phyloP scores from a whole-genome alignment of 2,888 invertebrate species.

The Uropetala carovei region DNA sequence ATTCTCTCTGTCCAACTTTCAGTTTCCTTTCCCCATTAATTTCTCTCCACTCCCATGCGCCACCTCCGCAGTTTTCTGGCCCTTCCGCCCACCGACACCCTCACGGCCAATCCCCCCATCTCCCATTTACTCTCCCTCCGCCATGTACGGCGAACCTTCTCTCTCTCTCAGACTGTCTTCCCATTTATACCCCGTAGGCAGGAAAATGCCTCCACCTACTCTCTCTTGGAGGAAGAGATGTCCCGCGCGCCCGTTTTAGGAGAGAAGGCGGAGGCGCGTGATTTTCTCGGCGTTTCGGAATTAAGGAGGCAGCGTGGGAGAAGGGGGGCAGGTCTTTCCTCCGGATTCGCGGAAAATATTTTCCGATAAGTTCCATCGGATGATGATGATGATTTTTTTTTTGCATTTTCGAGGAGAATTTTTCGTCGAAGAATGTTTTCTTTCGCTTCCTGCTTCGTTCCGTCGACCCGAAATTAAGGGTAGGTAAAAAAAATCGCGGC shows the following conservation, averaged over 20 bases:
- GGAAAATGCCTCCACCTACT: background rate
- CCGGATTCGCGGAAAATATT: background rate
- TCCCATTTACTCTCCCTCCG: background rate
- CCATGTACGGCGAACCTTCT: background rate
- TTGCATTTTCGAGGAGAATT: background rate
- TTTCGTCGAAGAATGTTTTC: background rate
- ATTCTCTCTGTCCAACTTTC: conserved; percentile 7
- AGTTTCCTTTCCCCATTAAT: conserved; percentile 19
- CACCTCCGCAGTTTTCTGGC: background rate
- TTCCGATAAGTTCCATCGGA: background rate
- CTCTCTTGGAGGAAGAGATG: background rate
- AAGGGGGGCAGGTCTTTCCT: background rate
- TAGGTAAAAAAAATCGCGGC: no score
- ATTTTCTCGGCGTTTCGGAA: background rate
- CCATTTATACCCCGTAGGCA: background rate
- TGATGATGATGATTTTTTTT: background rate
- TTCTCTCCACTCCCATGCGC: background rate
- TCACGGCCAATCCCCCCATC: no score
- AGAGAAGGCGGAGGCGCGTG: background rate
- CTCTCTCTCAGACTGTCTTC: background rate
- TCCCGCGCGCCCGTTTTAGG: conserved; percentile 7
- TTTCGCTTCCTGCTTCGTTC: background rate
- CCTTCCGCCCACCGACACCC: background rate
- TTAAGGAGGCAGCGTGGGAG: background rate
- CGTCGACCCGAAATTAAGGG: no score